Evolutionary conservation across 2,797 vertebrate species (phyloP), one percentile per base, ranked within the genome.

Genomic region (Mastacembelus armatus): DNA sequence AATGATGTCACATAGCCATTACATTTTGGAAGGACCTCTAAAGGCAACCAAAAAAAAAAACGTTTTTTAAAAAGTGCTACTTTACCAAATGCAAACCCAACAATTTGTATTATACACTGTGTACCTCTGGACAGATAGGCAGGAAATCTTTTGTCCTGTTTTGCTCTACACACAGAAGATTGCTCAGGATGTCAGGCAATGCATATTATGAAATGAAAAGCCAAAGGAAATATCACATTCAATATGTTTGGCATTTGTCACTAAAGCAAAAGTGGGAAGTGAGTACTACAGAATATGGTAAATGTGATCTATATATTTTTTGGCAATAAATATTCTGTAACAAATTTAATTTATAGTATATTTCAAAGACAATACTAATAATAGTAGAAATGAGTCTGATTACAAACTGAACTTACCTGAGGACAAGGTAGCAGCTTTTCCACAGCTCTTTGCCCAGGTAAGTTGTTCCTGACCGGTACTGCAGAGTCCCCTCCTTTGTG

Each of bases 401-500:
- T 22, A 11, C 0, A 15, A 50, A 7, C 16, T 2, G 51, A 18
- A 21, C 21, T 1, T 89, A 98, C 98, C 97, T 96, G 86, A 99
- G 96, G 26, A 98, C 94, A 49, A 99, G 93, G 2, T 97, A 98
- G 91, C 98, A 99, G 70, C 92, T 87, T 89, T 96, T 98, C 98
- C 98, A 99, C 70, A 94, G 90, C 78, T 99, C 97, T 83, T 96
- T 96, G 60, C 97, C 97, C 89, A 99, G 91, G 88, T 99, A 98
- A 30, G 95, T 95, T 62, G 92, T 96, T 26, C 96, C 95, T 0
- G 95, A 94, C 64, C 94, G 95, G 92, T 96, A 99, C 64, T 95
- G 91, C 54, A 99, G 81, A 56, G 89, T 2, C 19, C 97, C 98
- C 0, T 99, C 98, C 82, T 98, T 99, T 44, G 91, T 92, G 86